These are phyloP conservation scores for Drosophila santomea DNA, from an alignment of 1,140 invertebrate species.

Conservation along the genomic window DNA sequence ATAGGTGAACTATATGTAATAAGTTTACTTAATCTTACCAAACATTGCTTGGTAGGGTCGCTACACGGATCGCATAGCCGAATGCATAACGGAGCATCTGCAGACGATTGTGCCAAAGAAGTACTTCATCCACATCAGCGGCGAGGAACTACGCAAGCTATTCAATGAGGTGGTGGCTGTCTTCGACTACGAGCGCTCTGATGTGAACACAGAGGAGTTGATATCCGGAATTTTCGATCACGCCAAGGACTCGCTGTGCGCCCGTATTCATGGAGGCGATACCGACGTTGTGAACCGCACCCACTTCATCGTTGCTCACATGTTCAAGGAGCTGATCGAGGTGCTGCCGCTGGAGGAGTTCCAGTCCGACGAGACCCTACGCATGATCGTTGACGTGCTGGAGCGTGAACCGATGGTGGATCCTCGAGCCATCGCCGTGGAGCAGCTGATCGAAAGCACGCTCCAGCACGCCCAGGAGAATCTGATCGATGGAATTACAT, in stretches of 20 bases:
- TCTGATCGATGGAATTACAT: slow-evolving; percentile 72
- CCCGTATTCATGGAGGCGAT: slow-evolving; percentile 2
- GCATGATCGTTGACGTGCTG: slow-evolving; percentile 64
- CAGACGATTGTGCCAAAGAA: slow-evolving; percentile 77
- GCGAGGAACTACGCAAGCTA: slow-evolving; percentile 67
- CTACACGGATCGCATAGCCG: slow-evolving; percentile 70
- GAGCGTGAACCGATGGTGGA: slow-evolving; percentile 70
- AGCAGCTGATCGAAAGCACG: slow-evolving; percentile 53
- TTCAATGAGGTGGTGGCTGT: slow-evolving; percentile 73
- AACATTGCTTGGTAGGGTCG: slow-evolving; percentile 33
- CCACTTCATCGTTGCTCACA: slow-evolving; percentile 62
- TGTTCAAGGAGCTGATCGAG: slow-evolving; percentile 79
- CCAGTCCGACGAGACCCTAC: slow-evolving; percentile 58
- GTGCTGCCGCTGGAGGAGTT: slow-evolving; percentile 78
- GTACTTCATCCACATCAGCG: slow-evolving; percentile 69
- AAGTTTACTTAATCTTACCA: too few relatives aligned
- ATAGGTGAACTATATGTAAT: slow-evolving; percentile 16
- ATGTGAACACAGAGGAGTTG: slow-evolving; percentile 76
- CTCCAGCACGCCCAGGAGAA: slow-evolving; percentile 68
- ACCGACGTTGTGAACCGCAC: slow-evolving; percentile 63
- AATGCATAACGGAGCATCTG: slow-evolving; percentile 73
- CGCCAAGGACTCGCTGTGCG: slow-evolving; percentile 63
- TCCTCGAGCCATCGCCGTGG: slow-evolving; percentile 71
- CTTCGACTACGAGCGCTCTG: slow-evolving; percentile 72
- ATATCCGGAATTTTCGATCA: slow-evolving; percentile 76